Conservation (phyloP, 37 sponge, comb jelly and placozoan species). For the Haliclona indistincta region DNA sequence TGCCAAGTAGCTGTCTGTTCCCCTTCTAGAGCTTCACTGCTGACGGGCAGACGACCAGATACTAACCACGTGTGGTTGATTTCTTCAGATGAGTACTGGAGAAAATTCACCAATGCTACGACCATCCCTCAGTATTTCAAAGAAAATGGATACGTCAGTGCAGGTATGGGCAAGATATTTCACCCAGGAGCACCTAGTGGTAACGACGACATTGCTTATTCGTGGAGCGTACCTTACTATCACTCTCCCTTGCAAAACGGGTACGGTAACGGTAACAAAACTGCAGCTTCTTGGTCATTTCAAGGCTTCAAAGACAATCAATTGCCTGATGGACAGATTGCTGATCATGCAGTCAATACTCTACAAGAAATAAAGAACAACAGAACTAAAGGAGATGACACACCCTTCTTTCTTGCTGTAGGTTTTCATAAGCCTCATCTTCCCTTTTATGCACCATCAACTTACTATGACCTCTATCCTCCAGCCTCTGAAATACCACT, state of each 20-base stretch:
- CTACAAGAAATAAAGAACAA: conserved; percentile 4
- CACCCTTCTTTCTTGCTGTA: neutral
- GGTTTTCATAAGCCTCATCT: conserved; percentile 1
- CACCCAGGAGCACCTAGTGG: conserved; percentile 49
- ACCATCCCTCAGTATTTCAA: conserved; percentile 58
- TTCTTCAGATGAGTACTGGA: conserved; percentile 14
- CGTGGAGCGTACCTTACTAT: conserved; percentile 27
- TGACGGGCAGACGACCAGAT: conserved; percentile 29
- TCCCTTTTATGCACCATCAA: neutral
- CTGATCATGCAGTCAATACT: conserved; percentile 18
- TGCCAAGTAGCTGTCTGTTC: conserved; percentile 39
- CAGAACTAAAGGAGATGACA: neutral
- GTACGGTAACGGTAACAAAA: neutral
- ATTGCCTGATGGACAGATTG: conserved; percentile 27
- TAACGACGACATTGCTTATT: conserved; percentile 14
- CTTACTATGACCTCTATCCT: neutral
- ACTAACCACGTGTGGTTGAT: conserved; percentile 33
- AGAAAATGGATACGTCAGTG: conserved; percentile 50
- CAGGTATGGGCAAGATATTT: conserved; percentile 63
- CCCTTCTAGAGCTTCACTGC: conserved; percentile 26
- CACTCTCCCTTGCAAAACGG: neutral
- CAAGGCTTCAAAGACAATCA: conserved; percentile 3
- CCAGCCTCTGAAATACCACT: conserved; percentile 1
- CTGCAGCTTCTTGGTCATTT: conserved; percentile 16
- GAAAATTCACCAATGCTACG: conserved; percentile 20